Percentiles rank a stretch among this genome's conserved stretches.
Evolutionary conservation across 2,797 vertebrate genomes (phyloP).

Genomic region (Pipistrellus nathusii): DNA sequence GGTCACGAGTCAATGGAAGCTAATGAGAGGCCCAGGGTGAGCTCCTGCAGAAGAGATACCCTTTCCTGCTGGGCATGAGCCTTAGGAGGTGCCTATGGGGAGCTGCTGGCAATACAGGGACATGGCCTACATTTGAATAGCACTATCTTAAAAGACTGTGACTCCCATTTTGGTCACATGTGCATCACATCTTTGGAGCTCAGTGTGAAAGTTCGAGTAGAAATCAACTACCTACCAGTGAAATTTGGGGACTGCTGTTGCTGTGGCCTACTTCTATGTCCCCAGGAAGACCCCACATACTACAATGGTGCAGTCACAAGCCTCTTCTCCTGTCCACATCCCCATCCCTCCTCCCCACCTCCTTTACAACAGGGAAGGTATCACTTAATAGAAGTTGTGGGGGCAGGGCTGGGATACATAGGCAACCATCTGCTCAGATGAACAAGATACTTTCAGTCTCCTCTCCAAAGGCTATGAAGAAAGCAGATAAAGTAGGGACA

Average conservation of each 20-base stretch:
- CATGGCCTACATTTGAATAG: not conserved
- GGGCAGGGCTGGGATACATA: not conserved
- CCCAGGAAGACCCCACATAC: not conserved
- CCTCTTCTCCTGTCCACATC: not conserved
- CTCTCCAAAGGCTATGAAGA: not conserved
- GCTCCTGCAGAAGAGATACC: not conserved
- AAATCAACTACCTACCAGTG: not conserved
- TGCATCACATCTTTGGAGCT: not conserved
- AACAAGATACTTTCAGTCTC: not conserved
- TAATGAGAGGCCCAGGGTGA: not conserved
- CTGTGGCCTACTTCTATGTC: not conserved
- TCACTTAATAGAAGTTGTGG: not conserved
- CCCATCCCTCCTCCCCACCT: not conserved
- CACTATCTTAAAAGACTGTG: not conserved
- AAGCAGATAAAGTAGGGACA: not conserved
- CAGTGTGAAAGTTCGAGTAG: not conserved
- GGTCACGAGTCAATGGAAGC: not conserved
- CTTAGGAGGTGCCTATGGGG: not conserved
- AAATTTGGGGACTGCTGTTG: not conserved
- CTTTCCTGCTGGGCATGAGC: not conserved
- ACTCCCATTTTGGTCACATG: accelerated
- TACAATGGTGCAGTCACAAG: not conserved
- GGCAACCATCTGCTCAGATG: not conserved
- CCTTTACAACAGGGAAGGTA: not conserved
- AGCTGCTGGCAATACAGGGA: not conserved